phyloP scores from a whole-genome alignment of 2,113 vertebrate species.

The Cebidichthys violaceus region DNA sequence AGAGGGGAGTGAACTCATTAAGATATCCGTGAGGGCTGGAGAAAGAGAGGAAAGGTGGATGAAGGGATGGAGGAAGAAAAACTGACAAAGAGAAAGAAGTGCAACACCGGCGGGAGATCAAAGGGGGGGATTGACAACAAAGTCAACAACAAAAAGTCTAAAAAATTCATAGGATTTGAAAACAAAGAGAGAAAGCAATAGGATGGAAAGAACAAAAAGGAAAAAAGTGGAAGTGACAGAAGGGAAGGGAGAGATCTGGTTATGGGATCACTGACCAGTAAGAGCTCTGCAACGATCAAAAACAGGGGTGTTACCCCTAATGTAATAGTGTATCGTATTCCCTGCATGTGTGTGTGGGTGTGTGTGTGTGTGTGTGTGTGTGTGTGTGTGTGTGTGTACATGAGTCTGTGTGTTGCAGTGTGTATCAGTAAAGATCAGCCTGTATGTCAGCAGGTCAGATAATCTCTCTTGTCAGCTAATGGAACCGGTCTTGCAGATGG shows the following conservation, averaged over 20 bases:
- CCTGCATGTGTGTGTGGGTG: conserved; percentile 28
- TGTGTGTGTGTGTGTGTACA: conserved; percentile 18
- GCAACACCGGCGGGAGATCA: conserved; percentile 61
- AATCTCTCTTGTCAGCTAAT: conserved; percentile 78
- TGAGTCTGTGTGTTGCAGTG: conserved; percentile 31
- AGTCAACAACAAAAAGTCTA: conserved; percentile 60
- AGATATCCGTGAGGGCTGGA: conserved; percentile 52
- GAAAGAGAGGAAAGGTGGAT: conserved; percentile 42
- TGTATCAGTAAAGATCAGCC: conserved; percentile 68
- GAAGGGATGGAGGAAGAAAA: conserved; percentile 46
- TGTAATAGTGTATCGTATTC: conserved; percentile 68
- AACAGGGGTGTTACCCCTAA: conserved; percentile 49
- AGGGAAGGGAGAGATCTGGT: conserved; percentile 13
- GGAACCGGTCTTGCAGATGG: conserved; percentile 65
- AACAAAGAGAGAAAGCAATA: conserved; percentile 7
- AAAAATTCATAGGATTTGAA: conserved; percentile 66
- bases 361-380: conserved; percentile 44
- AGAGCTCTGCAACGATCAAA: conserved; percentile 57
- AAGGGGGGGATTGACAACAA: conserved; percentile 45
- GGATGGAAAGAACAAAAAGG: background rate
- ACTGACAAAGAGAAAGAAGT: conserved; percentile 47
- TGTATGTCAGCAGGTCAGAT: conserved; percentile 78
- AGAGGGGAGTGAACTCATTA: conserved; percentile 77
- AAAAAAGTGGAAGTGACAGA: conserved; percentile 24
- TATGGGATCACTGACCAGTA: conserved; percentile 47